phyloP scores from a whole-genome alignment of 2,797 vertebrate genomes.

The Sebastes vulpes region DNA sequence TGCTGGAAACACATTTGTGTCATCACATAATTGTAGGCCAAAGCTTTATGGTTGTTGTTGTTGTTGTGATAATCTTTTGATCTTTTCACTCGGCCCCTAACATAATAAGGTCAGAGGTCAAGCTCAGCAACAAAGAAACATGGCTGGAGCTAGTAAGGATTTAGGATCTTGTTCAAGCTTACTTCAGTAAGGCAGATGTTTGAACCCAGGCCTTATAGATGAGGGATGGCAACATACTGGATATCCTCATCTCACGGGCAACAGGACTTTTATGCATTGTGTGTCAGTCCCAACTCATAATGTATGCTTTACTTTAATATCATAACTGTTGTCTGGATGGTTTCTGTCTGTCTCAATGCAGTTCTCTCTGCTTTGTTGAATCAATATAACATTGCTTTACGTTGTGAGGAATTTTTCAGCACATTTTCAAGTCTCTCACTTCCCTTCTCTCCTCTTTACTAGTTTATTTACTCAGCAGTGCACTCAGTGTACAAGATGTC shows the following conservation, averaged over 20 bases:
- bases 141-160: neutral
- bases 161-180: neutral
- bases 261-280: neutral
- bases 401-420: neutral
- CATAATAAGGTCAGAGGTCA: neutral
- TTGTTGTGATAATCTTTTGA: neutral
- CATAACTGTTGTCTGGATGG: neutral
- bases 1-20: neutral
- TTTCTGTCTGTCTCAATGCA: neutral
- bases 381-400: neutral
- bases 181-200: neutral
- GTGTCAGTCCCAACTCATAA: neutral
- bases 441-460: neutral
- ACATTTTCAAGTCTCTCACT: neutral
- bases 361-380: neutral
- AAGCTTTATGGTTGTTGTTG: neutral
- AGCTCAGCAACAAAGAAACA: neutral
- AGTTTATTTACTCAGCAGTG: neutral
- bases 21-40: neutral
- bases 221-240: neutral
- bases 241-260: too few species aligned
- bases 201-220: neutral
- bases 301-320: neutral
- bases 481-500: neutral
- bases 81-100: neutral